Evolutionary conservation across 2,888 invertebrate genomes (phyloP).

Genomic region (Balanococcus diminutus): DNA sequence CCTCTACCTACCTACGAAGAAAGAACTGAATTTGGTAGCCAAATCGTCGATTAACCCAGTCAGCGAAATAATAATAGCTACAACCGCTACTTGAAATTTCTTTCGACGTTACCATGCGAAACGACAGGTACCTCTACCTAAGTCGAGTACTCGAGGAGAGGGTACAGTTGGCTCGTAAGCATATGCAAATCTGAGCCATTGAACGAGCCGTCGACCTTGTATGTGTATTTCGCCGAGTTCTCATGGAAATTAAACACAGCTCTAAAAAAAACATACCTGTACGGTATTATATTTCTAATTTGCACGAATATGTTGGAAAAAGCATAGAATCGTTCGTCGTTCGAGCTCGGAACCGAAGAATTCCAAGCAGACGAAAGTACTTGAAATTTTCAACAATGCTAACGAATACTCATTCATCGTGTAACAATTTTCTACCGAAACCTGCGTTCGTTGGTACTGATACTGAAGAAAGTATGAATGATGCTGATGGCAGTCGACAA

Average conservation of each 20-base stretch:
- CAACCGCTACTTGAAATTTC: neutral
- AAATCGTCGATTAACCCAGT: neutral
- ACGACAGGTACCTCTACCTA: neutral
- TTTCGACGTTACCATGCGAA: neutral
- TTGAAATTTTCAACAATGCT: conserved; percentile 8
- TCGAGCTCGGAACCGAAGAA: too few relatives aligned
- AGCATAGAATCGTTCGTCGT: neutral
- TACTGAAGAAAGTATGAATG: conserved; percentile 16
- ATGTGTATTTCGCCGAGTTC: neutral
- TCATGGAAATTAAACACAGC: conserved; percentile 10
- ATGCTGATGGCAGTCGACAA: neutral
- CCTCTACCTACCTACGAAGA: too few relatives aligned
- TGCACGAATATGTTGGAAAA: neutral
- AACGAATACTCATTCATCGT: conserved; percentile 4
- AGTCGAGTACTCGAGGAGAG: neutral
- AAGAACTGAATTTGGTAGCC: neutral
- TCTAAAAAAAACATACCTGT: neutral
- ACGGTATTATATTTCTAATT: conserved; percentile 35
- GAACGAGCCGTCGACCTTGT: conserved; percentile 5
- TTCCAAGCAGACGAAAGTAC: neutral
- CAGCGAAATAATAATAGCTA: neutral
- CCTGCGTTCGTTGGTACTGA: neutral
- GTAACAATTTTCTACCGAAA: neutral
- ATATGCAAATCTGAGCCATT: neutral
- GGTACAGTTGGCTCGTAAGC: neutral